These are phyloP conservation scores for Falco cherrug DNA, from an alignment of 2,797 vertebrate species.

Conservation along the genomic window DNA sequence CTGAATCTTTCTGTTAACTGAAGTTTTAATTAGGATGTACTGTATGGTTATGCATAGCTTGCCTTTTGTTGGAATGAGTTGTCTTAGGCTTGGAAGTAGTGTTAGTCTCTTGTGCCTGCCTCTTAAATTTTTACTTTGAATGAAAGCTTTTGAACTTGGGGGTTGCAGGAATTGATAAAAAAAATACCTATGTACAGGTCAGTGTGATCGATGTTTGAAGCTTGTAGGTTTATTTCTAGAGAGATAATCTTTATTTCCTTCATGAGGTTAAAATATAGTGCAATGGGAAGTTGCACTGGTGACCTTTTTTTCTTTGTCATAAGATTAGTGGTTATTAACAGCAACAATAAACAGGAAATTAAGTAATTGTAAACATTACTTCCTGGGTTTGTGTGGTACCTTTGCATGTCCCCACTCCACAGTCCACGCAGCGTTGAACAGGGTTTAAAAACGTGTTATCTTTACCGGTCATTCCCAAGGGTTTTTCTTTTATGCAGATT, in stretches of 20 bases:
- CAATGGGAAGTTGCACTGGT: not conserved
- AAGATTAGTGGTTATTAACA: not conserved
- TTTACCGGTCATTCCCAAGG: not conserved
- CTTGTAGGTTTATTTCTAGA: not conserved
- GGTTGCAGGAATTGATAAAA: not conserved
- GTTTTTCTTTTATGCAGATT: not conserved
- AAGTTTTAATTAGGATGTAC: not conserved
- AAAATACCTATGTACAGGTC: not conserved
- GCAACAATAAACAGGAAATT: not conserved
- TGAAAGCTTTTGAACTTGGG: not conserved
- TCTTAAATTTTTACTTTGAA: not conserved
- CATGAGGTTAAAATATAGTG: not conserved
- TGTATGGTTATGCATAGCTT: not conserved
- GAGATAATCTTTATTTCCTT: not conserved
- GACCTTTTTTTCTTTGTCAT: not conserved
- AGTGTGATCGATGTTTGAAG: not conserved
- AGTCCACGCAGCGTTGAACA: not conserved
- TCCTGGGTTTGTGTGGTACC: not conserved
- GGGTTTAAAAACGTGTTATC: not conserved
- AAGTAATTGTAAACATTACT: not conserved
- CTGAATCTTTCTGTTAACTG: not conserved
- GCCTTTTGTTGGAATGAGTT: not conserved
- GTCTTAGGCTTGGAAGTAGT: not conserved
- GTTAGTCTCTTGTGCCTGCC: not conserved
- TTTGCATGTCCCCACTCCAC: not conserved